These are phyloP conservation scores for Eleginops maclovinus DNA, from an alignment of 2,113 vertebrate species.

Conservation along the genomic window DNA sequence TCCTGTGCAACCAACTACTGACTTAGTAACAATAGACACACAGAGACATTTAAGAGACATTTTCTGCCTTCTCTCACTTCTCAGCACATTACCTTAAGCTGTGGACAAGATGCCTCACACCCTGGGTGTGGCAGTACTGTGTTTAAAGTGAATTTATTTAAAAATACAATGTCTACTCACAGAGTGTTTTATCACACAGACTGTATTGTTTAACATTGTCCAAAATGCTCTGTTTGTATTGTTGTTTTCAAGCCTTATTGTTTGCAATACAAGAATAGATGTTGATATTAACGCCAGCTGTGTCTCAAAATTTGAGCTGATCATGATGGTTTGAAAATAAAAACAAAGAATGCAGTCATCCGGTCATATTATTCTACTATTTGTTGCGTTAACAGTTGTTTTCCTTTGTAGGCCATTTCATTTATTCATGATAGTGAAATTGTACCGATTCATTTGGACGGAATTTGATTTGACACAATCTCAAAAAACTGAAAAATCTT, in stretches of 20 bases:
- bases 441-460: too few species aligned
- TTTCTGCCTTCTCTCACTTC: slow-evolving; percentile 43
- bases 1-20: slow-evolving; percentile 3
- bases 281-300: slow-evolving; percentile 13
- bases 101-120: slow-evolving; percentile 34
- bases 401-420: neutral
- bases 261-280: slow-evolving; percentile 23
- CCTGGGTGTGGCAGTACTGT: slow-evolving; percentile 17
- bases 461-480: neutral
- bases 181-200: slow-evolving; percentile 17
- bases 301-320: slow-evolving; percentile 6
- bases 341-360: slow-evolving; percentile 39
- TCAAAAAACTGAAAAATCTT: neutral
- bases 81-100: slow-evolving; percentile 54
- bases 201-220: slow-evolving; percentile 26
- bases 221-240: slow-evolving; percentile 30
- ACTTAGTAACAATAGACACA: slow-evolving; percentile 4
- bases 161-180: neutral
- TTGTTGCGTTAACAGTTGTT: neutral
- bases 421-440: neutral
- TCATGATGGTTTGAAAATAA: slow-evolving; percentile 53
- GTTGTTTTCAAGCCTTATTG: slow-evolving; percentile 58
- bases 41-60: slow-evolving; percentile 23
- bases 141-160: neutral
- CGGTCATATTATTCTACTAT: neutral